These are phyloP conservation scores for Eumeta japonica DNA, from an alignment of 1,140 invertebrate species.

Conservation along the genomic window DNA sequence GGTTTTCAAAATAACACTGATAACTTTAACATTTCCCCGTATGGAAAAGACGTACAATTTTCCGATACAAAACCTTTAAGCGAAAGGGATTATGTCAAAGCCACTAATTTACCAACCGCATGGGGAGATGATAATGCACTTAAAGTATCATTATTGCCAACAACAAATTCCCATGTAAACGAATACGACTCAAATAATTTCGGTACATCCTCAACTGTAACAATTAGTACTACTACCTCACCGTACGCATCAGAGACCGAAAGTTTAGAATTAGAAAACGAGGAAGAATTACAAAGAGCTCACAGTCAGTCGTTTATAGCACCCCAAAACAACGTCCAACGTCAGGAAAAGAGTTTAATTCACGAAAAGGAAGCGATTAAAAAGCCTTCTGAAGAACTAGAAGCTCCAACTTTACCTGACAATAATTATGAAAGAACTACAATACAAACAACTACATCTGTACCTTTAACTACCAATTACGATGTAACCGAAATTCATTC, in stretches of 20 bases:
- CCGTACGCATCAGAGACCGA: conserved; percentile 23
- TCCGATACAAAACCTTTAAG: conserved; percentile 25
- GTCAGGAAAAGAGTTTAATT: conserved; percentile 48
- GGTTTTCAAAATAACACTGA: conserved; percentile 58
- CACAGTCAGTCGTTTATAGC: conserved; percentile 52
- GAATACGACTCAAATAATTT: conserved; percentile 44
- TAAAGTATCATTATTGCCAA: conserved; percentile 24
- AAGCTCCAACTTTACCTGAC: conserved; percentile 34
- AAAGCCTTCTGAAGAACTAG: conserved; percentile 37
- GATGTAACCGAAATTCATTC: conserved; percentile 24
- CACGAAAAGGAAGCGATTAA: conserved; percentile 24
- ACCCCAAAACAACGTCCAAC: conserved; percentile 37
- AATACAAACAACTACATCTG: conserved; percentile 30
- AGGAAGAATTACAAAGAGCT: conserved; percentile 54
- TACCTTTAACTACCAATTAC: conserved; percentile 21
- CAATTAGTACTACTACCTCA: conserved; percentile 26
- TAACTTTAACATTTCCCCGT: conserved; percentile 21
- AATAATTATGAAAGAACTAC: conserved; percentile 19
- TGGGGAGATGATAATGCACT: conserved; percentile 33
- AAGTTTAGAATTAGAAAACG: conserved; percentile 48
- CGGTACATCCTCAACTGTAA: too few relatives aligned
- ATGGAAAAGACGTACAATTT: conserved; percentile 31
- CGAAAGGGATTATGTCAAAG: conserved; percentile 36
- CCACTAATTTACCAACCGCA: conserved; percentile 39
- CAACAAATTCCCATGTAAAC: conserved; percentile 22